A percentile compares a stretch with the other conserved stretches of the same genome.
Evolutionary conservation across 2,888 invertebrate species (phyloP).

Genomic region (Cyclophora punctaria): DNA sequence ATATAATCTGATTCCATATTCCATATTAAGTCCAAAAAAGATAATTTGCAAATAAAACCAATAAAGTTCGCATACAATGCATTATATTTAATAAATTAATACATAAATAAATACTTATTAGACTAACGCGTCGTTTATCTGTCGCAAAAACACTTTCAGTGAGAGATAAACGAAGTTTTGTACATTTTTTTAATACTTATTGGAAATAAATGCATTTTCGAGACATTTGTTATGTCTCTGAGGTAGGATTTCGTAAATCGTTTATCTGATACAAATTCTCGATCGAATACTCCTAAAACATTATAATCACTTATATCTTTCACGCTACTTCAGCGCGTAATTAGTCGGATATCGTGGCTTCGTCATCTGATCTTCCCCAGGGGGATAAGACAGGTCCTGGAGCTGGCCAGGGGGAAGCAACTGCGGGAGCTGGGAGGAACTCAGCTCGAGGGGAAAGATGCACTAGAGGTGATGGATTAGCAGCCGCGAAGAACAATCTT

Average conservation of each 20-base stretch:
- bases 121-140: slow-evolving; percentile 45
- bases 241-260: background rate
- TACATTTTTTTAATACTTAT: too few species aligned
- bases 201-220: too few species aligned
- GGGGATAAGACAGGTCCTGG: slow-evolving; percentile 59
- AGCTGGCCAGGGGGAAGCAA: slow-evolving; percentile 58
- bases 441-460: slow-evolving; percentile 61
- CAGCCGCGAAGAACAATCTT: slow-evolving; percentile 47
- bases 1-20: too few species aligned
- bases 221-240: background rate
- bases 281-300: background rate
- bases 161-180: slow-evolving; percentile 51
- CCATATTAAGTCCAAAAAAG: too few species aligned
- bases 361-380: slow-evolving; percentile 64
- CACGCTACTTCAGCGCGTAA: too few species aligned
- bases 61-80: too few species aligned
- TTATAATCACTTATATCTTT: too few species aligned
- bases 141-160: slow-evolving; percentile 39
- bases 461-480: slow-evolving; percentile 59
- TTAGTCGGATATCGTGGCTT: slow-evolving; percentile 55
- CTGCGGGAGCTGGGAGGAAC: slow-evolving; percentile 51
- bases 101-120: slow-evolving; percentile 22
- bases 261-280: background rate
- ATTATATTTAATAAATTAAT: slow-evolving; percentile 6
- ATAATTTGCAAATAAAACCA: too few species aligned